Percentiles rank a stretch among this genome's conserved stretches.
Conservation (phyloP, 2,113 vertebrate genomes). For the Emydura subglobosa region DNA sequence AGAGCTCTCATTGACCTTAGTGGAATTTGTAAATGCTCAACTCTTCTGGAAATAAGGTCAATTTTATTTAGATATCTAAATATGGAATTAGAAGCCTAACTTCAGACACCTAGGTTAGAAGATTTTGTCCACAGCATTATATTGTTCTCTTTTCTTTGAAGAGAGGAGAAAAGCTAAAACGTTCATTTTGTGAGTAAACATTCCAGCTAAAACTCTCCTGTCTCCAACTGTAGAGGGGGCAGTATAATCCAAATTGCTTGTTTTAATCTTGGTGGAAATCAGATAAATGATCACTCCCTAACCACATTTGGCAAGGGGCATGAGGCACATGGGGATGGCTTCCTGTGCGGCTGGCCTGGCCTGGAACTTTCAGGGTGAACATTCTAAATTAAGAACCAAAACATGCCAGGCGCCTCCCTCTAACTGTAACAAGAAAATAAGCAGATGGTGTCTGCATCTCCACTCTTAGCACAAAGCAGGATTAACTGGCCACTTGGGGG, state of each 20-base stretch:
- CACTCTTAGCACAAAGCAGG: neutral
- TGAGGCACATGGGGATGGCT: accelerated
- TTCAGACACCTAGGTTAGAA: neutral
- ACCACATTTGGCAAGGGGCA: accelerated
- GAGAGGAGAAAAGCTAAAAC: neutral
- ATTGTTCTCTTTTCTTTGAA: neutral
- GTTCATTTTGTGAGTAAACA: accelerated
- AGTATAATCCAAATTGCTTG: neutral
- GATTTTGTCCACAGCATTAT: neutral
- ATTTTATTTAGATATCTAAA: neutral
- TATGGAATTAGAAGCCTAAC: neutral
- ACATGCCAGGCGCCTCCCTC: neutral
- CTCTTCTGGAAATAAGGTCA: neutral
- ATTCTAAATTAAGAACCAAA: neutral
- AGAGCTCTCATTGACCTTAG: neutral
- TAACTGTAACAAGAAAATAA: neutral
- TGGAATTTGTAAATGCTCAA: neutral
- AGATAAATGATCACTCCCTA: neutral
- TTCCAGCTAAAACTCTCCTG: neutral
- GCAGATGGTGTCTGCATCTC: neutral
- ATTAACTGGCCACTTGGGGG: neutral
- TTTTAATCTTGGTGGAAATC: accelerated
- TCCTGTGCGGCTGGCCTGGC: neutral
- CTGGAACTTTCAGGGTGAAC: neutral
- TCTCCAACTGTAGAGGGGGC: constrained; percentile 11